Percentiles rank a stretch among this genome's conserved stretches.
Conservation (phyloP, 2,113 vertebrate species). For the Antennarius striatus region DNA sequence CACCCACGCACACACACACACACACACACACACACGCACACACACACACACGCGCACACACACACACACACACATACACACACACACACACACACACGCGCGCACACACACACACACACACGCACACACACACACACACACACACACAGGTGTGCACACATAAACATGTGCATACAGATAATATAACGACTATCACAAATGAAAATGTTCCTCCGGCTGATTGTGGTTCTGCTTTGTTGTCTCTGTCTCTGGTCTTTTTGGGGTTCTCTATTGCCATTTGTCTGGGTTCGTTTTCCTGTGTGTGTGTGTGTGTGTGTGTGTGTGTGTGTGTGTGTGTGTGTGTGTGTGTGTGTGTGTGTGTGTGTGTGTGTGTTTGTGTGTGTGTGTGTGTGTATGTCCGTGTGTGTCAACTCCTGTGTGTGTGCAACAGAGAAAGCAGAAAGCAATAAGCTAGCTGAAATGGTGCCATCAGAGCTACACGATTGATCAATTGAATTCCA, state of each 20-base stretch:
- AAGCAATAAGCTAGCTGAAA: slow-evolving; percentile 99
- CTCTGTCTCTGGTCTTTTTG: slow-evolving; percentile 45
- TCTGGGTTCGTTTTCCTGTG: slow-evolving; percentile 42
- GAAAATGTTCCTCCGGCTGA: slow-evolving; percentile 49
- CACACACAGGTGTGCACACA: slow-evolving; percentile 18
- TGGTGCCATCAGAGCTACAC: slow-evolving; percentile 99
- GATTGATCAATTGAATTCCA: slow-evolving; percentile 99
- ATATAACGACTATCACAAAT: slow-evolving; percentile 61
- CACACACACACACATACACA: slow-evolving; percentile 25
- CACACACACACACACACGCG: slow-evolving; percentile 45
- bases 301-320: slow-evolving; percentile 46
- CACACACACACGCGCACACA: slow-evolving; percentile 14
- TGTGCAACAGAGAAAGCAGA: slow-evolving; percentile 66
- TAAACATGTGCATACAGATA: slow-evolving; percentile 31
- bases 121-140: slow-evolving; percentile 22
- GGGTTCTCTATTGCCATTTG: slow-evolving; percentile 15
- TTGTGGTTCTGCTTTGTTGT: slow-evolving; percentile 32
- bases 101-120: slow-evolving; percentile 15
- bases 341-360: slow-evolving; percentile 46
- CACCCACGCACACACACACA: slow-evolving; percentile 33
- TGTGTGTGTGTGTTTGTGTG: slow-evolving; percentile 49
- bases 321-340: neutral
- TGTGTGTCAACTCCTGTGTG: slow-evolving; percentile 50
- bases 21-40: slow-evolving; percentile 20
- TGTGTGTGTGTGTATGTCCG: slow-evolving; percentile 54